Evolutionary conservation across 2,888 invertebrate species (phyloP), one percentile per base, ranked within the genome.

Genomic region (Drosophila seclusa): DNA sequence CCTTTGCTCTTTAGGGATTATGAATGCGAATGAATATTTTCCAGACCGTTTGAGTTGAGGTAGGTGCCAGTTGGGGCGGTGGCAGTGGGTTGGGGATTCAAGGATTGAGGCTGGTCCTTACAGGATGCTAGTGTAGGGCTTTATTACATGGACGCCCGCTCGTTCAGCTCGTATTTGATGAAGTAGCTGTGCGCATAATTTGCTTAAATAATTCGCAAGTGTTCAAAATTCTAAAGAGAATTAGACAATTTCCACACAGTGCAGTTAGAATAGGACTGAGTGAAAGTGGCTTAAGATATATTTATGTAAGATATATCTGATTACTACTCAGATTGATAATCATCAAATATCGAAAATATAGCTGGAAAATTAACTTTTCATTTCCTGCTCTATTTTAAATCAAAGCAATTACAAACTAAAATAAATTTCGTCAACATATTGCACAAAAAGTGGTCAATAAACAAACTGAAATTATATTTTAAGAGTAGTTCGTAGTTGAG

Each of bases 201-300:
- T 89, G 81, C 81, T 80, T 88, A 88, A 83, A 88, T 86, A 83
- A 88, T 88, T 86, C 70, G 77, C 63, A 69, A 82, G 71, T 66
- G 74, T 67, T 73, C 75, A 73, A 80, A 80, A 58, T 73, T 77
- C 65, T 64, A 63, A n/a, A n/a, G 36, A 54, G 18, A 52, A 53
- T 53, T 45, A 38, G 13, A 7, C 24, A 6, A 16, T 27, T 34
- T 16, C 4, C 18, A 21, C 40, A 50, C 63, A 32, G 40, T 52
- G 50, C 40, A 65, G 5, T 10, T 29, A 4, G 2, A 36, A 36
- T 5, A 16, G 16, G 16, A 16, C 13, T 21, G 21, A 32, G 1
- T 32, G 21, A 54, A 36, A 27, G 2, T n/a, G 45, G 13, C 7
- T 45, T 45, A 24, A 8, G 4, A 21, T 27, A 27, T 18, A 18